Evolutionary conservation across 2,888 invertebrate species (phyloP).

Genomic region (Leptopilina myrica): DNA sequence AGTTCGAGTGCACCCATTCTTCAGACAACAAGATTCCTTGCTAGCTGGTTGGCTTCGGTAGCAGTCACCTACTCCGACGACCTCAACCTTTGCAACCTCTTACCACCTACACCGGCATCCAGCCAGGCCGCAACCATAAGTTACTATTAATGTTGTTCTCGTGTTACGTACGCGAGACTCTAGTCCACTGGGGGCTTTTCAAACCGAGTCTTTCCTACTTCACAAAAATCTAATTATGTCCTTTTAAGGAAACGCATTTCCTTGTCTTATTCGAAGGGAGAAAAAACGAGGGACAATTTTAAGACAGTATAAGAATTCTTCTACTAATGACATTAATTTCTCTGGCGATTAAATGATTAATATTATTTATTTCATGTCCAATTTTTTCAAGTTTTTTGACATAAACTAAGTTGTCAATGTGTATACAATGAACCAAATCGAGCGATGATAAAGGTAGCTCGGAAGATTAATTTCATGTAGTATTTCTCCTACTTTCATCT

Average conservation of each 20-base stretch:
- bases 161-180: slow-evolving; percentile 68
- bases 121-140: slow-evolving; percentile 73
- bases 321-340: too few relatives aligned
- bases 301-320: not conserved
- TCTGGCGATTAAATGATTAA: too few relatives aligned
- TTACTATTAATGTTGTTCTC: slow-evolving; percentile 76
- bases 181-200: slow-evolving; percentile 58
- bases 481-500: slow-evolving; percentile 18
- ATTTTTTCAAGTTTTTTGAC: too few relatives aligned
- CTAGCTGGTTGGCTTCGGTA: slow-evolving; percentile 60
- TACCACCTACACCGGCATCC: slow-evolving; percentile 58
- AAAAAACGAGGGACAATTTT: not conserved
- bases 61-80: slow-evolving; percentile 48
- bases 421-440: too few relatives aligned
- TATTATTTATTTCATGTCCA: too few relatives aligned
- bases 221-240: slow-evolving; percentile 56
- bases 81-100: slow-evolving; percentile 53
- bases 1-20: slow-evolving; percentile 65
- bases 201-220: slow-evolving; percentile 40
- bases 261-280: not conserved
- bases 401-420: too few relatives aligned
- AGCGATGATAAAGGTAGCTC: not conserved
- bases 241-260: slow-evolving; percentile 31
- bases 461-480: not conserved
- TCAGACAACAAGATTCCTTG: slow-evolving; percentile 58